These are phyloP conservation scores for Microplitis manilae DNA, from an alignment of 2,888 invertebrate species.

Conservation along the genomic window DNA sequence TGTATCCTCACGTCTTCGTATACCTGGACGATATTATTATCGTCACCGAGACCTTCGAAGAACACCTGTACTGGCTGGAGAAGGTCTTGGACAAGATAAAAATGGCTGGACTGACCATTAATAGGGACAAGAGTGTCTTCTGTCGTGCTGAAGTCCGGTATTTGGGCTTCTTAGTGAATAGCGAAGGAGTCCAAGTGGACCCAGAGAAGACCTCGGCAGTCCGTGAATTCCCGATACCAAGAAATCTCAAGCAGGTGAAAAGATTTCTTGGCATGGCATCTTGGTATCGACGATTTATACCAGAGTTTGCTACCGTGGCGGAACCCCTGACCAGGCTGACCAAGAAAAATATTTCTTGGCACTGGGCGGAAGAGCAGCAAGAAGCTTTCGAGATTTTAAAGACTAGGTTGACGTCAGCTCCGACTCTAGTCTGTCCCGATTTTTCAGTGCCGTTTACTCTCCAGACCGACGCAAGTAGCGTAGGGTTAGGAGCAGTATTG, in stretches of 20 bases:
- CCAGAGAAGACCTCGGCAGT: constrained; percentile 36
- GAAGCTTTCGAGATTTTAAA: too few species aligned
- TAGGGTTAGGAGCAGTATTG: constrained; percentile 40
- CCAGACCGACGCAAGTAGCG: not conserved
- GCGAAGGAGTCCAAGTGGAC: constrained; percentile 38
- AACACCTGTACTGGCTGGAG: constrained; percentile 33
- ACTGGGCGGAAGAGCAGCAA: too few species aligned
- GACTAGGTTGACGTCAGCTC: too few species aligned
- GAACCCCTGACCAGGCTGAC: too few species aligned
- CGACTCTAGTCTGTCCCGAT: too few species aligned
- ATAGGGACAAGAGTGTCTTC: constrained; percentile 43
- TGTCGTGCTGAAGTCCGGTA: constrained; percentile 40
- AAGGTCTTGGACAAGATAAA: not conserved
- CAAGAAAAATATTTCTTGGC: too few species aligned
- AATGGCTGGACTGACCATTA: constrained; percentile 25
- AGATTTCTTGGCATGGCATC: constrained; percentile 55
- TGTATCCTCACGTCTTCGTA: constrained; percentile 26
- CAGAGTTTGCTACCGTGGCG: constrained; percentile 40
- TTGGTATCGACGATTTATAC: constrained; percentile 55
- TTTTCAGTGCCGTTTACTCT: too few species aligned
- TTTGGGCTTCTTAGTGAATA: constrained; percentile 40
- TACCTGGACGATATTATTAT: too few species aligned
- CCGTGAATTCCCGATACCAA: constrained; percentile 29
- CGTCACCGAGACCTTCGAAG: too few species aligned
- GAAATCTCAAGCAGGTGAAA: constrained; percentile 39